Base-by-base conservation (phyloP, 2,113 vertebrate species). In the Microcebus lehilahytsara region DNA sequence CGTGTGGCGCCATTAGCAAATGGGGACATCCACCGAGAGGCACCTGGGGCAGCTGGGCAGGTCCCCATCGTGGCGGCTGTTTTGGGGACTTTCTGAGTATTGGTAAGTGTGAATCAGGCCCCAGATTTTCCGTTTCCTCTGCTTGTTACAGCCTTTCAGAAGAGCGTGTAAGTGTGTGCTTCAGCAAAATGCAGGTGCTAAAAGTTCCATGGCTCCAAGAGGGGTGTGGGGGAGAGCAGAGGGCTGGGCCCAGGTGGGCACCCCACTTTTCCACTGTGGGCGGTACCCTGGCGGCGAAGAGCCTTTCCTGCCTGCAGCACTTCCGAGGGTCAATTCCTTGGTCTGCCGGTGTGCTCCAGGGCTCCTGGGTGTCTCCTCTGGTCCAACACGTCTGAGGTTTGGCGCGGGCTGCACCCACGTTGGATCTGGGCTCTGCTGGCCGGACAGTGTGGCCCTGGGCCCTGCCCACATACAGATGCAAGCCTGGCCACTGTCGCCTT, bases 51-150 rank as follows among this genome's bases (percentile, higher is more conserved):
- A 81, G 77, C 34, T 83, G 79, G 90, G 64, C 2, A 1, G 37
- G 77, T 93, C 71, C 49, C 78, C 77, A 25, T 8, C 0, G 3
- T 58, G 56, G 37, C 92, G 95, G 85, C 75, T 96, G 89, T 91
- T 97, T 25, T 67, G 84, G 96, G 97, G 97, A 97, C 95, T 98
- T 97, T 97, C 95, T 97, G 95, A 88, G 74, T 27, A 42, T 51
- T 95, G 94, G 91, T 78, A 94, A 95, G 67, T 98, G 89, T 98
- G 94, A 97, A 96, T 97, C 96, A 96, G 85, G 92, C 83, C 77
- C 53, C 58, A 80, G 53, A 74, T 7, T 96, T 96, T 97, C 97
- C 96, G 56, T 89, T 97, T 98, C 96, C 91, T 95, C 69, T 97
- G 91, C 89, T 75, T 42, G 80, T n/a, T 58, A 40, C 19, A 12